Percentiles rank a stretch among this genome's conserved stretches.
Evolutionary conservation across 2,113 vertebrate genomes (phyloP).

Genomic region (Sylvietta virens): DNA sequence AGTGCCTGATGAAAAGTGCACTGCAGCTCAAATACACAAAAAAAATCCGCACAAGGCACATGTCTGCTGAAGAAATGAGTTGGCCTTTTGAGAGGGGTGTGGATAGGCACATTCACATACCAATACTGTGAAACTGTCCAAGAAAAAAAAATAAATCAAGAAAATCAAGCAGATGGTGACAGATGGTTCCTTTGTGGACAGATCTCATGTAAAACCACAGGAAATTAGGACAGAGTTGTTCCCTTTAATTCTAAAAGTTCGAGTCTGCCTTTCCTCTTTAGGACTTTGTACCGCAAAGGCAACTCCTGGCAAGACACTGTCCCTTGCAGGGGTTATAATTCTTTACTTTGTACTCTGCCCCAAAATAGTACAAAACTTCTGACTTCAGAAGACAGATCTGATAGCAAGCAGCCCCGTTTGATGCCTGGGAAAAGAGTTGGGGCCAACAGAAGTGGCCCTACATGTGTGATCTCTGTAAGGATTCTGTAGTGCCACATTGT

Average conservation of each 20-base stretch:
- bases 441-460: background rate
- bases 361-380: background rate
- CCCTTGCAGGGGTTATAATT: background rate
- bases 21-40: background rate
- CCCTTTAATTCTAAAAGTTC: background rate
- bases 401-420: background rate
- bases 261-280: background rate
- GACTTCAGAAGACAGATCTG: background rate
- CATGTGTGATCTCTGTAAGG: background rate
- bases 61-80: background rate
- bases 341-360: background rate
- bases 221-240: constrained; percentile 26
- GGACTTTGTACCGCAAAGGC: background rate
- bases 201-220: constrained; percentile 20
- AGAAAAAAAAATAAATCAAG: background rate
- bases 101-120: background rate
- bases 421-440: background rate
- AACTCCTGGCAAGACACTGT: background rate
- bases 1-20: background rate
- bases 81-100: background rate
- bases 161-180: background rate
- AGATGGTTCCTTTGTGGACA: background rate
- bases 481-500: background rate
- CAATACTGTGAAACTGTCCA: background rate
- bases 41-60: background rate